Conservation (phyloP, 1,140 invertebrate genomes). For the Bactericera cockerelli region DNA sequence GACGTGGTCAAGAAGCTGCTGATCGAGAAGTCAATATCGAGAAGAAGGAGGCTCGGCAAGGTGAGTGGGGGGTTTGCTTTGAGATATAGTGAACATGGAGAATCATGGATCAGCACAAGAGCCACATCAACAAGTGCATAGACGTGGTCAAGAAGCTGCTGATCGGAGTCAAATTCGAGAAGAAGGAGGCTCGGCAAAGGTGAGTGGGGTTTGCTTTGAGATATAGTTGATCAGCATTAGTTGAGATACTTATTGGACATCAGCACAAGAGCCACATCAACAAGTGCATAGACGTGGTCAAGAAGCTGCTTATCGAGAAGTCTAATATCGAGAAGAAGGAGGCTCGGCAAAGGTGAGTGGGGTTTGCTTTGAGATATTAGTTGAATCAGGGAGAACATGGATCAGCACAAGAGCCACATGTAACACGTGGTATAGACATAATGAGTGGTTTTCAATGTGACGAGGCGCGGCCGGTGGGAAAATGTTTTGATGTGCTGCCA, state of each 20-base stretch:
- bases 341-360: constrained; percentile 93
- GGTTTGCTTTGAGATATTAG: too few relatives aligned
- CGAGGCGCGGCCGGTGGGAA: too few relatives aligned
- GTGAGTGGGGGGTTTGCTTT: too few relatives aligned
- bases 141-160: constrained; percentile 91
- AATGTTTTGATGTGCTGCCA: too few relatives aligned
- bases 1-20: constrained; percentile 91
- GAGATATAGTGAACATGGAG: too few relatives aligned
- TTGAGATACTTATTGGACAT: too few relatives aligned
- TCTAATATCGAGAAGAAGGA: constrained; percentile 95
- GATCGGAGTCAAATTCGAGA: constrained; percentile 95
- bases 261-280: constrained; percentile 94
- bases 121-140: constrained; percentile 91
- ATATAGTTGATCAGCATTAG: too few relatives aligned
- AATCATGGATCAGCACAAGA: constrained; percentile 91
- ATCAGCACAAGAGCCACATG: too few relatives aligned
- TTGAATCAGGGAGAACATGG: too few relatives aligned
- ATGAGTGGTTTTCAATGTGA: too few relatives aligned
- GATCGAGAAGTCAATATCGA: constrained; percentile 96
- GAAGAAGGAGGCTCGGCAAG: constrained; percentile 90
- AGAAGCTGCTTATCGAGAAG: constrained; percentile 94
- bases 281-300: constrained; percentile 91
- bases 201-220: too few relatives aligned
- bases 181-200: constrained; percentile 90
- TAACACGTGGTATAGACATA: too few relatives aligned